Percentiles rank a stretch among this genome's conserved stretches.
phyloP scores from a whole-genome alignment of 2,797 vertebrate genomes.

The Trachops cirrhosus region DNA sequence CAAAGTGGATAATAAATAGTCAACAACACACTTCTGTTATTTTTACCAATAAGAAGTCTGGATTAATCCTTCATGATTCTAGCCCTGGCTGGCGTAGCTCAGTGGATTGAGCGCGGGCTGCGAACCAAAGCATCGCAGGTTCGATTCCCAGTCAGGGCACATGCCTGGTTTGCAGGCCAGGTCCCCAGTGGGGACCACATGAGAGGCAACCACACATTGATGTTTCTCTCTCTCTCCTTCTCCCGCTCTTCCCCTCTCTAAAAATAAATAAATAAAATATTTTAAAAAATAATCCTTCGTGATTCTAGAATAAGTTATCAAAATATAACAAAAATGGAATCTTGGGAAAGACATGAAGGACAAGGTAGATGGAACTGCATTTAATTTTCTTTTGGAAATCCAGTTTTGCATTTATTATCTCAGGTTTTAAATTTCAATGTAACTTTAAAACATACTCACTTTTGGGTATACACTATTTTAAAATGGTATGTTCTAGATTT shows the following conservation, averaged over 20 bases:
- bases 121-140: no score
- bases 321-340: background rate
- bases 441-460: background rate
- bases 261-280: no score
- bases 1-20: background rate
- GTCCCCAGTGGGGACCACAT: no score
- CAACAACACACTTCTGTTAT: background rate
- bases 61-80: background rate
- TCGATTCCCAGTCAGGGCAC: no score
- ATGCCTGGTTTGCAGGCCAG: no score
- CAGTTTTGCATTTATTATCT: constrained; percentile 4
- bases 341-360: background rate
- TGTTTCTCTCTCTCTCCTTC: no score
- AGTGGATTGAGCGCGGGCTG: no score
- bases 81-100: no score
- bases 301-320: background rate
- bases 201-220: no score
- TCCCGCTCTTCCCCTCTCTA: no score
- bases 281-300: background rate
- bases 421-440: background rate
- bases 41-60: background rate
- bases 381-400: background rate
- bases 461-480: background rate
- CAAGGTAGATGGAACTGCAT: background rate
- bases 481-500: background rate